These are phyloP conservation scores for Kudoa iwatai DNA, from an alignment of 30 jellyfish, hydroid and myxozoan genomes.

Conservation along the genomic window DNA sequence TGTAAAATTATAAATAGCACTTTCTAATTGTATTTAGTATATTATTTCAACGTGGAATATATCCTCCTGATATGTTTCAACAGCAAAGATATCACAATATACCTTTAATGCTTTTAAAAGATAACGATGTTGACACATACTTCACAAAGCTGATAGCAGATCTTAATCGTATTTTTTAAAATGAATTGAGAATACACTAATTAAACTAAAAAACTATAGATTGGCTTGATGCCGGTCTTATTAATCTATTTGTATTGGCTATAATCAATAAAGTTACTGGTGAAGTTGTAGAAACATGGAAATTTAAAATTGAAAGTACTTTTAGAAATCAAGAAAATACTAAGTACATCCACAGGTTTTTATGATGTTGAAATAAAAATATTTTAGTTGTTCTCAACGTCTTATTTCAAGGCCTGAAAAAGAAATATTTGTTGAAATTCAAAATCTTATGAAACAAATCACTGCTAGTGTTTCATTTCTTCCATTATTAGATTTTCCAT, in stretches of 20 bases:
- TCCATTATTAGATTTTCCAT: slow-evolving; percentile 15
- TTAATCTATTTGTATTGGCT: slow-evolving; percentile 22
- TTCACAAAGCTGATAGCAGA: slow-evolving; percentile 6
- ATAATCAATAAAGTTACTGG: slow-evolving; percentile 11
- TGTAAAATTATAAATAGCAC: too few relatives aligned
- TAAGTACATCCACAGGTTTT: background rate
- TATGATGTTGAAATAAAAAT: background rate
- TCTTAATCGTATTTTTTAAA: slow-evolving; percentile 9
- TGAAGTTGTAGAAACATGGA: slow-evolving; percentile 67
- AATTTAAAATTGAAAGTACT: slow-evolving; percentile 10
- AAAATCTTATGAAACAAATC: slow-evolving; percentile 23
- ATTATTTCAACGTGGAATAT: slow-evolving; percentile 45
- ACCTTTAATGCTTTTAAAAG: slow-evolving; percentile 13
- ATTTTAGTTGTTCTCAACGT: background rate
- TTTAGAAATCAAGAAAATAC: slow-evolving; percentile 1
- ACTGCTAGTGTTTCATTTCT: slow-evolving; percentile 35
- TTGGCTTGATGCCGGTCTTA: slow-evolving; percentile 21
- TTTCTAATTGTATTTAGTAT: slow-evolving; percentile 7
- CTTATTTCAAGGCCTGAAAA: slow-evolving; percentile 7
- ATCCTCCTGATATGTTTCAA: slow-evolving; percentile 52
- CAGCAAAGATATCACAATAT: slow-evolving; percentile 9
- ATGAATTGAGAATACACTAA: background rate
- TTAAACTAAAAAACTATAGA: slow-evolving; percentile 3
- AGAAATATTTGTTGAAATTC: slow-evolving; percentile 24
- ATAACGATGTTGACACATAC: slow-evolving; percentile 12